phyloP scores from a whole-genome alignment of 1,140 invertebrate genomes.

The Zaprionus lachaisei region DNA sequence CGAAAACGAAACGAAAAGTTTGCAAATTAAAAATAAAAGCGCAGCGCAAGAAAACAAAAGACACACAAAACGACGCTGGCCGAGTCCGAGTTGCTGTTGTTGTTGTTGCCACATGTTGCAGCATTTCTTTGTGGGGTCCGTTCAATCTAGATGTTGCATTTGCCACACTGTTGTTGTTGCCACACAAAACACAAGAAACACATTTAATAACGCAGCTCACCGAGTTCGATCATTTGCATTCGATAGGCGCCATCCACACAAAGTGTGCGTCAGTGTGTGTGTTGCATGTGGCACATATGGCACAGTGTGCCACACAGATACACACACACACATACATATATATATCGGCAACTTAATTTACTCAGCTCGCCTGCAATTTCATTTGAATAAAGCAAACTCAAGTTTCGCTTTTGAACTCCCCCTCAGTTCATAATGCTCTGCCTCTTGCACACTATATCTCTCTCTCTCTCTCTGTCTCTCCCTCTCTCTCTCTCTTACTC shows the following conservation, averaged over 20 bases:
- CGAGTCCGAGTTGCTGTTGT: conserved; percentile 34
- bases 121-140: conserved; percentile 69
- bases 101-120: conserved; percentile 75
- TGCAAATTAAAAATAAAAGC: conserved; percentile 76
- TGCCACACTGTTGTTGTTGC: conserved; percentile 52
- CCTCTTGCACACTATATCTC: neutral
- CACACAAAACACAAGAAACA: conserved; percentile 48
- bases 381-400: conserved; percentile 70
- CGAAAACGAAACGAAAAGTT: conserved; percentile 62
- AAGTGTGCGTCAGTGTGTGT: conserved; percentile 16
- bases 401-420: conserved; percentile 66
- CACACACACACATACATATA: neutral
- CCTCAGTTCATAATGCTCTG: neutral
- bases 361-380: conserved; percentile 66
- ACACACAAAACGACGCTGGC: conserved; percentile 54
- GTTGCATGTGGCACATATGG: conserved; percentile 49
- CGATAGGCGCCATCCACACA: conserved; percentile 60
- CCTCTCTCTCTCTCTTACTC: neutral
- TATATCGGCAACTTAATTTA: conserved; percentile 76
- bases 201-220: conserved; percentile 67
- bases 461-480: neutral
- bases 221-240: conserved; percentile 72
- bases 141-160: conserved; percentile 75
- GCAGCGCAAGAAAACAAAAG: conserved; percentile 66
- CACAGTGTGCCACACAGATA: conserved; percentile 31